phyloP scores from a whole-genome alignment of 2,888 invertebrate genomes.

The Alsophila aescularia region DNA sequence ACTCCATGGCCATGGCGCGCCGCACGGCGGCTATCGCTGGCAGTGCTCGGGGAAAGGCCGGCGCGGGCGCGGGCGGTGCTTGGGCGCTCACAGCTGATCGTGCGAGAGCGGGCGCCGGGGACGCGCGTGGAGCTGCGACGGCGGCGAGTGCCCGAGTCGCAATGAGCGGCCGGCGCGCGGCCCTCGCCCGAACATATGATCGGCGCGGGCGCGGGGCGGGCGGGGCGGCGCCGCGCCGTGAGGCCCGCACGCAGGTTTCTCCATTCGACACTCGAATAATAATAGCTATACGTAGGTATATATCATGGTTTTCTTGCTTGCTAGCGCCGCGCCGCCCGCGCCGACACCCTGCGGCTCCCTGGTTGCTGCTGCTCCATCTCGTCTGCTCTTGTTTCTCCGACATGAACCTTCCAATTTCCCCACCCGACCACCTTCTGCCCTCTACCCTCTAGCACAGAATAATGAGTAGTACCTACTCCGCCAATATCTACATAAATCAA shows the following conservation, averaged over 20 bases:
- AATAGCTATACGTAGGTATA: too few relatives aligned
- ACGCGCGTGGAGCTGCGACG: conserved; percentile 66
- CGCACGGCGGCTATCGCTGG: conserved; percentile 73
- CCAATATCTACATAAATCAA: too few relatives aligned
- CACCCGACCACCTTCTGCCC: neutral
- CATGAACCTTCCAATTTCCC: conserved; percentile 21
- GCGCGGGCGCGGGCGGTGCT: too few relatives aligned
- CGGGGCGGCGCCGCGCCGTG: conserved; percentile 59
- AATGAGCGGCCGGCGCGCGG: conserved; percentile 67
- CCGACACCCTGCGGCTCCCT: conserved; percentile 39
- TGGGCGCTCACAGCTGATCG: conserved; percentile 70
- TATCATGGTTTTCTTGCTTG: conserved; percentile 63
- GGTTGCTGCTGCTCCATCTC: conserved; percentile 1
- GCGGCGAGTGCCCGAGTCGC: conserved; percentile 80
- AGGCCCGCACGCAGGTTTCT: conserved; percentile 84
- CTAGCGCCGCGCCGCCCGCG: conserved; percentile 51
- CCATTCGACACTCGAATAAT: conserved; percentile 76
- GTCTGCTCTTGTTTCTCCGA: conserved; percentile 2
- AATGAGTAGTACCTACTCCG: too few relatives aligned
- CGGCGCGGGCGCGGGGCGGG: conserved; percentile 71
- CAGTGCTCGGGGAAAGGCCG: conserved; percentile 39
- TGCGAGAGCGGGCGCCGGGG: conserved; percentile 56
- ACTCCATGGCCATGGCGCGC: conserved; percentile 77
- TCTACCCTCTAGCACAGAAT: too few relatives aligned
- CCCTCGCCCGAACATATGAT: conserved; percentile 79